phyloP scores from a whole-genome alignment of 1,140 invertebrate genomes.

The Papilio machaon region DNA sequence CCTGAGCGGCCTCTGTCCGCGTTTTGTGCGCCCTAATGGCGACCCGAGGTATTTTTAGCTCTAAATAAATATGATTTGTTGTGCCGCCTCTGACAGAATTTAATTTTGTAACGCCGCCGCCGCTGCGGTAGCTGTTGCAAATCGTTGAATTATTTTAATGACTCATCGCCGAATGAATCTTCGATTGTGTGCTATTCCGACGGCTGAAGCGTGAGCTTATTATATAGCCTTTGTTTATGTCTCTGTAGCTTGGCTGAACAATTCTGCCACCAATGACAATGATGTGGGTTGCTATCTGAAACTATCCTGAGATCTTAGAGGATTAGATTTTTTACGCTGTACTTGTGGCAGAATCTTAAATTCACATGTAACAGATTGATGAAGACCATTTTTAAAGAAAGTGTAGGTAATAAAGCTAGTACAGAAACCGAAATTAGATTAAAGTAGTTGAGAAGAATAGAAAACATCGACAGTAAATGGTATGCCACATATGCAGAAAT shows the following conservation, averaged over 20 bases:
- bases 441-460: conserved; percentile 34
- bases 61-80: conserved; percentile 82
- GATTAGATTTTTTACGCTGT: neutral
- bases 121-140: conserved; percentile 54
- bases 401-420: too few relatives aligned
- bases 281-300: neutral
- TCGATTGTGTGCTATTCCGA: conserved; percentile 54
- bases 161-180: conserved; percentile 63
- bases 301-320: neutral
- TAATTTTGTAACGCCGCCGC: conserved; percentile 69
- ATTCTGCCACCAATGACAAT: neutral
- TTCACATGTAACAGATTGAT: too few relatives aligned
- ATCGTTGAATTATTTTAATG: conserved; percentile 79
- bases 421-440: too few relatives aligned
- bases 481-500: conserved; percentile 53
- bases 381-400: too few relatives aligned
- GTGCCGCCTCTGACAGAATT: conserved; percentile 76
- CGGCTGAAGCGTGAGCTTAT: neutral
- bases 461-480: conserved; percentile 18
- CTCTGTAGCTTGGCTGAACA: neutral
- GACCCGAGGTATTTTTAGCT: conserved; percentile 80
- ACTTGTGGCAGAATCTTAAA: too few relatives aligned
- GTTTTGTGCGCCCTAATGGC: conserved; percentile 72
- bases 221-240: neutral
- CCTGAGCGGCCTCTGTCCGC: conserved; percentile 69